phyloP scores from a whole-genome alignment of 1,140 invertebrate species.

The Alviniconcha marisindica region DNA sequence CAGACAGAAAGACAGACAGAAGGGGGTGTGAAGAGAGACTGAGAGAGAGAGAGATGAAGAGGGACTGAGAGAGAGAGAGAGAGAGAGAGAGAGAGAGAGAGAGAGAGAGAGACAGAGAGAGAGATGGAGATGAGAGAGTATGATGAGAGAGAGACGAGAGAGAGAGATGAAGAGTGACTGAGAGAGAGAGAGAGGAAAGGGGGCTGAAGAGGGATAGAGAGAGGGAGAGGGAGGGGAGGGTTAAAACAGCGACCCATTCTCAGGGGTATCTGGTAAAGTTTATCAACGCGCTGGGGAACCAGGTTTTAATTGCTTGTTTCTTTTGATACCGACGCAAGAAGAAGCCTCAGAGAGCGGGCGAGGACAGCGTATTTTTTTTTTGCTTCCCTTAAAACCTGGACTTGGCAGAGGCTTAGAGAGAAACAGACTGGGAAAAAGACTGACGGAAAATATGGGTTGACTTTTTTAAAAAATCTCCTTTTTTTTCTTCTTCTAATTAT shows the following conservation, averaged over 20 bases:
- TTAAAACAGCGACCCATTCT: not conserved
- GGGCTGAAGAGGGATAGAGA: not conserved
- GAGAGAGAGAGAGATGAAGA: conserved; percentile 12
- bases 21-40: not conserved
- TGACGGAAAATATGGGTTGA: too few species aligned
- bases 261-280: conserved; percentile 1
- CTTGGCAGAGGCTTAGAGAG: not conserved
- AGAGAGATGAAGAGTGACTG: conserved; percentile 27
- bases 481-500: too few species aligned
- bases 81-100: conserved; percentile 24
- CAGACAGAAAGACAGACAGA: not conserved
- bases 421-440: not conserved
- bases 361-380: not conserved
- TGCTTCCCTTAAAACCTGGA: too few species aligned
- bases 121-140: conserved; percentile 9
- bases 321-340: conserved; percentile 20
- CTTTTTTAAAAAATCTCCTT: too few species aligned
- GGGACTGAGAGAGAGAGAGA: not conserved
- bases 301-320: conserved; percentile 35
- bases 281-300: conserved; percentile 2
- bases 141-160: conserved; percentile 24
- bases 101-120: conserved; percentile 34
- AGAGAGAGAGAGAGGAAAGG: not conserved
- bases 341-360: not conserved
- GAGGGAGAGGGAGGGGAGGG: not conserved